Percentiles rank a stretch among this genome's conserved stretches.
phyloP scores from a whole-genome alignment of 1,140 invertebrate species.

The Sarcophaga bullata region DNA sequence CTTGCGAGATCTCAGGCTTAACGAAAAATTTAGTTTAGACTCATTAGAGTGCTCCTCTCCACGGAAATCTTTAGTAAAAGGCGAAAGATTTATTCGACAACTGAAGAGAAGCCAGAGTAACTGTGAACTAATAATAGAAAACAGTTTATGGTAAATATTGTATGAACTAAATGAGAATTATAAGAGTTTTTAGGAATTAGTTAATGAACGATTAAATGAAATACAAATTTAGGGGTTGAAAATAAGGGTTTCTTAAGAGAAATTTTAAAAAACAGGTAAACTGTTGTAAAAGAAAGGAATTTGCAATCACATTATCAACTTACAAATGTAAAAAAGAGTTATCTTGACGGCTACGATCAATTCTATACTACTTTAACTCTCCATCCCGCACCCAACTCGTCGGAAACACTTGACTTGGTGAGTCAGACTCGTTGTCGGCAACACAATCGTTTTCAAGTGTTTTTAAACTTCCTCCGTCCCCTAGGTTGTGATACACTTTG shows the following conservation, averaged over 20 bases:
- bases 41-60: conserved; percentile 63
- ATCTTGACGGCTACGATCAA: too few relatives aligned
- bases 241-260: not conserved
- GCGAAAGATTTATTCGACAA: conserved; percentile 68
- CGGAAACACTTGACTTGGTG: too few relatives aligned
- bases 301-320: too few relatives aligned
- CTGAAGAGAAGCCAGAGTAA: conserved; percentile 60
- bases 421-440: too few relatives aligned
- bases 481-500: too few relatives aligned
- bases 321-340: too few relatives aligned
- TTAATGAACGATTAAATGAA: not conserved
- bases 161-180: not conserved
- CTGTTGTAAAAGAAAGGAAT: too few relatives aligned
- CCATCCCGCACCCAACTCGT: too few relatives aligned
- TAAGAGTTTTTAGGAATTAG: not conserved
- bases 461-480: too few relatives aligned
- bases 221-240: not conserved
- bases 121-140: not conserved
- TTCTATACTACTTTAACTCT: too few relatives aligned
- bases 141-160: not conserved
- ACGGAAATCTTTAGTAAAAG: conserved; percentile 69
- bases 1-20: not conserved
- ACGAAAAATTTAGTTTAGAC: conserved; percentile 64
- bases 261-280: not conserved
- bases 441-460: too few relatives aligned